A percentile compares a stretch with the other conserved stretches of the same genome.
phyloP scores from a whole-genome alignment of 2,797 vertebrate genomes.

The Anableps anableps region DNA sequence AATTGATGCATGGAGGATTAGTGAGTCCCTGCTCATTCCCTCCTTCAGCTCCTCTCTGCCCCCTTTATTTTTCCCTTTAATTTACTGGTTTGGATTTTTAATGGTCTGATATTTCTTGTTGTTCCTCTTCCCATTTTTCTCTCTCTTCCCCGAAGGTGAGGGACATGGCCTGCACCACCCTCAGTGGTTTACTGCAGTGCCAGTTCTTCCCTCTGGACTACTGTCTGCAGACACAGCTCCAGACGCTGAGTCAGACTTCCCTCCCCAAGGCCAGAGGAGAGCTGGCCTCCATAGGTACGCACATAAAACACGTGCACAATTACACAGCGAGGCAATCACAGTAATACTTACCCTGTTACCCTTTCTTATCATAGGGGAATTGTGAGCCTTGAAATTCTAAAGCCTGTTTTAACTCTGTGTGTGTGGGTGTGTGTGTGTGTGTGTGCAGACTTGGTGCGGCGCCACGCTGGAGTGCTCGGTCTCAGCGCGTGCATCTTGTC shows the following conservation, averaged over 20 bases:
- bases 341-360: conserved; percentile 70
- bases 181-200: conserved; percentile 96
- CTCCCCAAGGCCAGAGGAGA: conserved; percentile 93
- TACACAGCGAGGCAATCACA: conserved; percentile 59
- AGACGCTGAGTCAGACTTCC: conserved; percentile 94
- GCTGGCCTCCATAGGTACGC: conserved; percentile 79
- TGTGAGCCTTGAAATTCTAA: conserved; percentile 64
- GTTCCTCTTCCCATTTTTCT: background rate
- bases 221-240: conserved; percentile 94
- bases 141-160: conserved; percentile 84
- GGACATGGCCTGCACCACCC: conserved; percentile 96
- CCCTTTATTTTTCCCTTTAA: background rate
- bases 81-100: background rate
- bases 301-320: conserved; percentile 46
- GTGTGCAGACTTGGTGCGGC: conserved; percentile 88
- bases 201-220: conserved; percentile 92
- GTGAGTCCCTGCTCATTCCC: background rate
- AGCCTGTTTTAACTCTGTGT: conserved; percentile 41
- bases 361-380: conserved; percentile 57
- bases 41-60: conserved; percentile 4
- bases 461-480: conserved; percentile 96
- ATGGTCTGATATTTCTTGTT: background rate
- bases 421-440: conserved; percentile 21
- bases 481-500: conserved; percentile 95
- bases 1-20: conserved; percentile 60